Evolutionary conservation across 2,888 invertebrate species (phyloP).

Genomic region (Protula sp.): DNA sequence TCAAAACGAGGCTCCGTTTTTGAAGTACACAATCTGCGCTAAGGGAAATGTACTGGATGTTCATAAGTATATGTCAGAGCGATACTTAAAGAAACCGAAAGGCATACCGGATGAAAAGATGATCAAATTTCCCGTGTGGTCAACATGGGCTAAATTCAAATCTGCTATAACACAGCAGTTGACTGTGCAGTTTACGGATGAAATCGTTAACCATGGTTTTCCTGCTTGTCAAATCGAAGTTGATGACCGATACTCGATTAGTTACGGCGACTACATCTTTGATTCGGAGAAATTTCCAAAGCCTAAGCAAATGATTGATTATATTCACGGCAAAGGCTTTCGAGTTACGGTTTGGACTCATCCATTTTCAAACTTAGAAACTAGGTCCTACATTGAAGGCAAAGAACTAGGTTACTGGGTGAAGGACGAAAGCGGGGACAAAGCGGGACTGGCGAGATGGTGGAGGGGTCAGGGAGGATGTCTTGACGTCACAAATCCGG

Average conservation of each 20-base stretch:
- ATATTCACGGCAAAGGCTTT: conserved; percentile 62
- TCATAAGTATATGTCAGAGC: background rate
- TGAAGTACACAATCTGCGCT: background rate
- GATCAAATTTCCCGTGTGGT: conserved; percentile 78
- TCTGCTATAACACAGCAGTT: conserved; percentile 62
- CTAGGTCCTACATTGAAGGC: conserved; percentile 1
- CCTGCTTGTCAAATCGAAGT: conserved; percentile 61
- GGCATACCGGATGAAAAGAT: conserved; percentile 65
- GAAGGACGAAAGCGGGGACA: background rate
- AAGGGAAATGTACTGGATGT: background rate
- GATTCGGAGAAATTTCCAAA: conserved; percentile 67
- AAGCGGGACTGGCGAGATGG: background rate
- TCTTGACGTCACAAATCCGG: conserved; percentile 80
- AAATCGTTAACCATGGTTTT: conserved; percentile 32
- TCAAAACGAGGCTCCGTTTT: background rate
- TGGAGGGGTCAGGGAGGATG: conserved; percentile 49
- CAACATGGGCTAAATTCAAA: conserved; percentile 76
- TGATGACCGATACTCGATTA: conserved; percentile 75
- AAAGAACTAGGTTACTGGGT: conserved; percentile 3
- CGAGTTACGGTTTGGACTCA: conserved; percentile 69
- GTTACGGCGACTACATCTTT: conserved; percentile 76
- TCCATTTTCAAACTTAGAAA: conserved; percentile 10
- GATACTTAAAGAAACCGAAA: conserved; percentile 55
- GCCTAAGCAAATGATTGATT: conserved; percentile 61
- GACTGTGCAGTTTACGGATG: conserved; percentile 13